Base-by-base conservation (phyloP, 2,888 invertebrate species). In the Reticulitermes lucifugus region DNA sequence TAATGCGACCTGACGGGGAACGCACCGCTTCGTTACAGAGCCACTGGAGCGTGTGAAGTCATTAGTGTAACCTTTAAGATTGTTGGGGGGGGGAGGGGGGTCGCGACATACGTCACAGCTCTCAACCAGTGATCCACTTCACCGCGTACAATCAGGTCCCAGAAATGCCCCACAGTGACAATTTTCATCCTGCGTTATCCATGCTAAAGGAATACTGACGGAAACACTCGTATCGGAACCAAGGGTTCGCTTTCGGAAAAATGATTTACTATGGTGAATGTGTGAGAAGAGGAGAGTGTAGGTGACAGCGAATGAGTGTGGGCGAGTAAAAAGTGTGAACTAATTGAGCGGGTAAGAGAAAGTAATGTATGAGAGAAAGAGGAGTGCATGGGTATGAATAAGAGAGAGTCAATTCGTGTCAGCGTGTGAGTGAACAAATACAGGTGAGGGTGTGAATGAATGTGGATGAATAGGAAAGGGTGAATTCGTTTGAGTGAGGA, bases 41-140 rank as follows among this genome's bases (percentile, higher is more conserved):
- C 25, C 25, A 65, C n/a, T n/a, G 65, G n/a, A n/a, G 65, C 65
- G 25, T 65, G 65, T 65, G 25, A 65, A n/a, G 65, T n/a, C n/a
- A 65, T 65, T 65, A 65, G 65, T 65, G n/a, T 65, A n/a, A 65
- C 65, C 25, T 65, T 65, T 65, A 65, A 65, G 25, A 25, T 25
- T 35, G 35, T 4, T 35, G 35, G 35, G 35, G 4, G 4, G 35
- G 35, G 35, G 7, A 25, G 25, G 60, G 60, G 65, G n/a, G 4
- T 65, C 14, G 65, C n/a, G n/a, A 65, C 65, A 65, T n/a, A 65
- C 25, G 65, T 65, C 65, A 65, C 65, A n/a, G n/a, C 65, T 12
- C 65, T 25, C 65, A 65, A 12, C n/a, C n/a, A 65, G 14, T 25
- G 65, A 25, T 65, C 65, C 65, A 14, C 2, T 9, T n/a, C 25